A percentile compares a stretch with the other conserved stretches of the same genome.
Conservation (phyloP, 2,113 vertebrate species). For the Hydrochoerus hydrochaeris region DNA sequence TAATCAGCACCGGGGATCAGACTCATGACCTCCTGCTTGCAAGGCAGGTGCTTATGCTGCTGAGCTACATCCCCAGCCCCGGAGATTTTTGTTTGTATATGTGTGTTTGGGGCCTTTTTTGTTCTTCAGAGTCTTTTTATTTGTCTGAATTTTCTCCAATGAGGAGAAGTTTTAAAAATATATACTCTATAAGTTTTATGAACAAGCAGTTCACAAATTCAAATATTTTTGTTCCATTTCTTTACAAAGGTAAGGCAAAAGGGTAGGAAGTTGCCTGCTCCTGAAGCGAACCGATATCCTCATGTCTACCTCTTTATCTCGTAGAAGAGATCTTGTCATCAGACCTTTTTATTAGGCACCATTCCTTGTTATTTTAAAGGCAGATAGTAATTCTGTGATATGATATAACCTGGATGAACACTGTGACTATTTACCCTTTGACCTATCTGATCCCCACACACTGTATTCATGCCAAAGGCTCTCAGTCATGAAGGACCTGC, state of each 20-base stretch:
- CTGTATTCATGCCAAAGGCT: not conserved
- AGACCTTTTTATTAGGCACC: not conserved
- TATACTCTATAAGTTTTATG: not conserved
- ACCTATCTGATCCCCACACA: not conserved
- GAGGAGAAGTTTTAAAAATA: not conserved
- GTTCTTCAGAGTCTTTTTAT: not conserved
- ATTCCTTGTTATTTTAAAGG: not conserved
- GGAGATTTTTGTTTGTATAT: not conserved
- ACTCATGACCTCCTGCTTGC: too few relatives aligned
- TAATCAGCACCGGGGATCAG: too few relatives aligned
- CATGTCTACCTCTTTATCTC: not conserved
- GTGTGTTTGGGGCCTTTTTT: not conserved
- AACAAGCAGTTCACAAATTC: not conserved
- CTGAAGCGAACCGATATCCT: too few relatives aligned
- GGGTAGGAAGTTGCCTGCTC: not conserved
- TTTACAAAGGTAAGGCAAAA: not conserved
- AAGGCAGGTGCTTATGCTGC: too few relatives aligned
- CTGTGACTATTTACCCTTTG: not conserved
- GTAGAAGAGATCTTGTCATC: not conserved
- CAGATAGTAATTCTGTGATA: not conserved
- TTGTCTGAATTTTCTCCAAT: not conserved
- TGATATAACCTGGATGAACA: not conserved
- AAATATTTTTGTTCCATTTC: not conserved
- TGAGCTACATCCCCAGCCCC: too few relatives aligned
- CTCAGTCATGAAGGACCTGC: too few relatives aligned